Conservation (phyloP, 1,140 invertebrate genomes). For the Dendroctonus valens region DNA sequence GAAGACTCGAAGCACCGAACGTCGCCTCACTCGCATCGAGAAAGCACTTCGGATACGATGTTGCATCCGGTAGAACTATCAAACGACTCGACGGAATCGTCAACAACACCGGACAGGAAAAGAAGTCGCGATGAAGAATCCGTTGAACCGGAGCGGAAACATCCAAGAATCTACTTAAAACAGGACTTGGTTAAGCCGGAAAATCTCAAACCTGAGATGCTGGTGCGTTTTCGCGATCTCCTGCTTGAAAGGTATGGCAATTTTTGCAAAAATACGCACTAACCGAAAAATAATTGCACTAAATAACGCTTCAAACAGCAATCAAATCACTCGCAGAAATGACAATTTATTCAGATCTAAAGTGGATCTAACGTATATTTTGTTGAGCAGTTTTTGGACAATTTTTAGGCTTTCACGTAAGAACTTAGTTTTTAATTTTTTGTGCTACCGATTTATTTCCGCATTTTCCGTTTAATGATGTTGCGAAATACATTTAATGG, state of each 20-base stretch:
- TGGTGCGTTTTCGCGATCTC: conserved; percentile 51
- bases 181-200: conserved; percentile 59
- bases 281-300: no score
- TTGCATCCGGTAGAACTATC: conserved; percentile 9
- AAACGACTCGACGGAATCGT: conserved; percentile 30
- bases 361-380: no score
- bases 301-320: conserved; percentile 2
- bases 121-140: conserved; percentile 20
- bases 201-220: conserved; percentile 54
- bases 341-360: no score
- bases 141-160: conserved; percentile 35
- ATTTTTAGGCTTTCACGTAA: no score
- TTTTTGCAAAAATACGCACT: background rate
- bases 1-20: conserved; percentile 33
- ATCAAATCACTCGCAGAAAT: no score
- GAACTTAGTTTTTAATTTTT: no score
- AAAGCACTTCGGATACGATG: conserved; percentile 42
- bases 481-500: background rate
- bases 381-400: no score
- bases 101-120: background rate
- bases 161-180: conserved; percentile 52
- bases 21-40: conserved; percentile 31
- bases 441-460: no score
- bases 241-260: conserved; percentile 30
- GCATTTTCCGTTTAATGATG: background rate